Evolutionary conservation across 2,888 invertebrate species (phyloP).

Genomic region (Heliconius sara): DNA sequence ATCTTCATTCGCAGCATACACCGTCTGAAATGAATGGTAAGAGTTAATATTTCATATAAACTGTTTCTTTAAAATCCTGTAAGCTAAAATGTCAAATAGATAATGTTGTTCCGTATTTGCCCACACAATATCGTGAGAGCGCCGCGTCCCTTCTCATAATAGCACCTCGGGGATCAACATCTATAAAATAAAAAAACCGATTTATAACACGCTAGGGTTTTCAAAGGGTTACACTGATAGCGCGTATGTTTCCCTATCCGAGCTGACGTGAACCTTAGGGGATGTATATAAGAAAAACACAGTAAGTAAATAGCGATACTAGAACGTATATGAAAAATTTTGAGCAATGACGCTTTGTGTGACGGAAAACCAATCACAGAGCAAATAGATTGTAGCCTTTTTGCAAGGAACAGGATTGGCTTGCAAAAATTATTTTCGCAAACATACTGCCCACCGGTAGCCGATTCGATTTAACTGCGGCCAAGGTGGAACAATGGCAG

Average conservation of each 20-base stretch:
- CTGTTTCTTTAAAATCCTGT: not conserved
- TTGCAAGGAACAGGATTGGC: constrained; percentile 70
- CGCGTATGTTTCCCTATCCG: constrained; percentile 67
- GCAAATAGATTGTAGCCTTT: constrained; percentile 51
- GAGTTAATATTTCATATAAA: constrained; percentile 36
- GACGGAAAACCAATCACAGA: constrained; percentile 67
- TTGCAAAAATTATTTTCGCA: constrained; percentile 81
- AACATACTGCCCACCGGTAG: constrained; percentile 69
- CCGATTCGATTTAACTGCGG: constrained; percentile 65
- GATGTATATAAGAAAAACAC: constrained; percentile 61
- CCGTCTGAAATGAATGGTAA: constrained; percentile 49
- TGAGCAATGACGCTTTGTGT: constrained; percentile 68
- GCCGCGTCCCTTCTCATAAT: constrained; percentile 62
- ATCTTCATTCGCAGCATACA: constrained; percentile 70
- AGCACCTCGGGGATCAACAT: constrained; percentile 71
- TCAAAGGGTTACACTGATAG: constrained; percentile 78
- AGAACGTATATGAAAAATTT: constrained; percentile 55
- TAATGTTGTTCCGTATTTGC: constrained; percentile 47
- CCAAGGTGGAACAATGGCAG: constrained; percentile 63
- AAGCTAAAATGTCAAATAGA: constrained; percentile 17
- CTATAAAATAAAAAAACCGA: constrained; percentile 83
- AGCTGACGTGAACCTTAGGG: constrained; percentile 53
- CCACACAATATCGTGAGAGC: constrained; percentile 77
- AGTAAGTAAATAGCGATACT: constrained; percentile 61
- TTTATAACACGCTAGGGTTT: constrained; percentile 79